Conservation (phyloP, 1,140 invertebrate species). For the Temnothorax curvispinosus region DNA sequence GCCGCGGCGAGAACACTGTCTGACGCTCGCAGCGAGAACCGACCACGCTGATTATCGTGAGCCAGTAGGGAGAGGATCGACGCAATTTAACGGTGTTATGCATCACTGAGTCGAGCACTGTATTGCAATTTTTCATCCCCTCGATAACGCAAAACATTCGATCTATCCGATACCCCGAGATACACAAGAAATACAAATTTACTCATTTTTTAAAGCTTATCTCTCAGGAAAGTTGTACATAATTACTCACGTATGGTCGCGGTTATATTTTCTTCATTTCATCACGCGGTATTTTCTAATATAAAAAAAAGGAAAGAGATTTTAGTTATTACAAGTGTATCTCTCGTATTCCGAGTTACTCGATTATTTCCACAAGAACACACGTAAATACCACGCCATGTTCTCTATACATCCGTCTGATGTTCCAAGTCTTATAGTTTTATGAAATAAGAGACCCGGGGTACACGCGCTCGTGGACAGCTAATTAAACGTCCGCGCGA, state of each 20-base stretch:
- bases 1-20: neutral
- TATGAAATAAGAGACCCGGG: slow-evolving; percentile 29
- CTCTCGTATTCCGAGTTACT: neutral
- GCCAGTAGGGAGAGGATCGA: slow-evolving; percentile 10
- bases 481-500: slow-evolving; percentile 46
- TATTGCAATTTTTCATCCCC: neutral
- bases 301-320: neutral
- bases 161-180: neutral
- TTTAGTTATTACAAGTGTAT: neutral
- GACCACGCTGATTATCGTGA: slow-evolving; percentile 28
- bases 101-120: slow-evolving; percentile 7
- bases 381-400: slow-evolving; percentile 16
- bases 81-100: slow-evolving; percentile 39
- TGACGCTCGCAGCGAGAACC: slow-evolving; percentile 16
- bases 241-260: neutral
- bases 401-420: neutral
- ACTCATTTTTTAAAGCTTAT: neutral
- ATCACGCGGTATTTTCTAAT: neutral
- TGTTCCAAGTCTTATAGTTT: slow-evolving; percentile 19
- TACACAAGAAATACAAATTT: neutral
- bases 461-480: slow-evolving; percentile 41
- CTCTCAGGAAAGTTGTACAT: neutral
- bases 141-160: neutral
- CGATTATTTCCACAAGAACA: neutral
- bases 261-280: neutral